Conservation (phyloP, 2,113 vertebrate genomes). For the Oreotrochilus melanogaster region DNA sequence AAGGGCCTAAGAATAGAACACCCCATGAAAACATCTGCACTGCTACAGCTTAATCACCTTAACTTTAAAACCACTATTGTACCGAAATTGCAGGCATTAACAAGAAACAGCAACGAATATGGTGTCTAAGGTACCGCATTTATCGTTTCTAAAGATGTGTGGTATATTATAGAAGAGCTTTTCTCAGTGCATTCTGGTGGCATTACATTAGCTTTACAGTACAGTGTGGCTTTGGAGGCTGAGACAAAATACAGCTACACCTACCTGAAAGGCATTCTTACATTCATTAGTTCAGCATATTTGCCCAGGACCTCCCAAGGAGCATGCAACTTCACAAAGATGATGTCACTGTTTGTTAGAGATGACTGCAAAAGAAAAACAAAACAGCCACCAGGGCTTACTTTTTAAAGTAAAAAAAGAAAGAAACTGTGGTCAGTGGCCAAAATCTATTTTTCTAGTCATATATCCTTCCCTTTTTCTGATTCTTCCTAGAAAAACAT, state of each 20-base stretch:
- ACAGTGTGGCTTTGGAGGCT: neutral
- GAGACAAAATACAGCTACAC: conserved; percentile 48
- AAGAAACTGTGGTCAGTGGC: neutral
- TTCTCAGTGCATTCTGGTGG: neutral
- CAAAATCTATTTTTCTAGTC: neutral
- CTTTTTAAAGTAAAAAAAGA: neutral
- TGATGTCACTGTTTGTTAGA: conserved; percentile 90
- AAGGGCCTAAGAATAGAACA: conserved; percentile 75
- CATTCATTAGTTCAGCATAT: conserved; percentile 95
- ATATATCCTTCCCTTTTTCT: neutral
- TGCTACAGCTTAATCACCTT: conserved; percentile 42
- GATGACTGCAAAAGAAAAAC: conserved; percentile 87
- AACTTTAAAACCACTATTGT: conserved; percentile 45
- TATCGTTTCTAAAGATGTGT: neutral
- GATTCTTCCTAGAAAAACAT: neutral
- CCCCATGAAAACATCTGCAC: conserved; percentile 73
- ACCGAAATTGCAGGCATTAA: conserved; percentile 35
- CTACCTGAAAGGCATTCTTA: conserved; percentile 97
- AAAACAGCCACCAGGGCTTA: conserved; percentile 33
- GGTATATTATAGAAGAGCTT: neutral
- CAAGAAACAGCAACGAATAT: neutral
- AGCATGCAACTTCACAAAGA: conserved; percentile 94
- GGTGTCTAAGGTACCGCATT: neutral
- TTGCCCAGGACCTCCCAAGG: conserved; percentile 95
- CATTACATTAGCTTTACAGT: conserved; percentile 1